These are phyloP conservation scores for Sesia bembeciformis DNA, from an alignment of 2,888 invertebrate genomes.

Conservation along the genomic window DNA sequence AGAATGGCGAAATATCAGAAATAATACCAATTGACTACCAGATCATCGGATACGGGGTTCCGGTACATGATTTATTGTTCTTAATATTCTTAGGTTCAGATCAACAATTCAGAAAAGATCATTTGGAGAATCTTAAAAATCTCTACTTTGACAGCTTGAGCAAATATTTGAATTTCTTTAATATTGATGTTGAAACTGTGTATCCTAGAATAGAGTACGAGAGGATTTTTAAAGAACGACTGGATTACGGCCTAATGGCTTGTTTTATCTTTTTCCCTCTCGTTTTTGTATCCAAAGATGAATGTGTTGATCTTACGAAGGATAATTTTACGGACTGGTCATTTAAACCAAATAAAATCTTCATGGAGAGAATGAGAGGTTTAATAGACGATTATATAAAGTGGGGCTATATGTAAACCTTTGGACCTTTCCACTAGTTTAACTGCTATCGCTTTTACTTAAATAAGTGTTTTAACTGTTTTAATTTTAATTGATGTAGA, in stretches of 20 bases:
- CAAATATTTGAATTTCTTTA: constrained; percentile 26
- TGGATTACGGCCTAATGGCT: constrained; percentile 31
- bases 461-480: too few relatives aligned
- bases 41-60: constrained; percentile 25
- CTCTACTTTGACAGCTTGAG: constrained; percentile 28
- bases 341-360: constrained; percentile 18
- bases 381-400: constrained; percentile 28
- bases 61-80: constrained; percentile 29
- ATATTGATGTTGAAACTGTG: constrained; percentile 21
- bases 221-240: constrained; percentile 19
- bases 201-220: constrained; percentile 31
- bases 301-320: constrained; percentile 21
- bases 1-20: constrained; percentile 23
- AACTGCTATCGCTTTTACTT: too few relatives aligned
- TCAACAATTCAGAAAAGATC: constrained; percentile 23
- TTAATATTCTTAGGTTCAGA: constrained; percentile 31
- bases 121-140: constrained; percentile 26
- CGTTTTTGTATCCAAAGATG: constrained; percentile 24
- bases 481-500: too few relatives aligned
- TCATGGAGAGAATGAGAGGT: constrained; percentile 20
- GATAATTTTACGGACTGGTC: constrained; percentile 10
- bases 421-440: neutral
- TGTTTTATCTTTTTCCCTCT: constrained; percentile 22
- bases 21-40: constrained; percentile 37
- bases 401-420: constrained; percentile 16